Evolutionary conservation across 2,113 vertebrate species (phyloP).

Genomic region (Crotalus horridus): DNA sequence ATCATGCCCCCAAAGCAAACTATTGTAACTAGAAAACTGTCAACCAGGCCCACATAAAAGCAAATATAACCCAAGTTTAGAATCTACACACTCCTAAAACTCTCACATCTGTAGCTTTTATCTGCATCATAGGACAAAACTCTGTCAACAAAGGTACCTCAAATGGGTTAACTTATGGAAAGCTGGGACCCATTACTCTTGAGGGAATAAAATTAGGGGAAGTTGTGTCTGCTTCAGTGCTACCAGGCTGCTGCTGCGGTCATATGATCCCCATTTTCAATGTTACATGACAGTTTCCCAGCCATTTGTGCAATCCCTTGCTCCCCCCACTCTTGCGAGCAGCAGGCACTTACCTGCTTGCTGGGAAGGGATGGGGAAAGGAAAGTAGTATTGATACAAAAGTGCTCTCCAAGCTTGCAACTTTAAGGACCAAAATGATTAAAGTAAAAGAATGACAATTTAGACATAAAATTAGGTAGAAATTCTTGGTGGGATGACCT

Average conservation of each 20-base stretch:
- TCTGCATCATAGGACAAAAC: too few relatives aligned
- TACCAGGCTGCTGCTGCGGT: not conserved
- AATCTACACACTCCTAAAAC: too few relatives aligned
- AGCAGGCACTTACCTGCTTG: not conserved
- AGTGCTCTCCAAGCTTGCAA: not conserved
- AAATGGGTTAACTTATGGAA: not conserved
- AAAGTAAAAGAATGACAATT: not conserved
- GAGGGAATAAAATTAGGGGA: too few relatives aligned
- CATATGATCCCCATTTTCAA: not conserved
- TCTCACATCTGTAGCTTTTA: too few relatives aligned
- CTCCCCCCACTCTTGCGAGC: not conserved
- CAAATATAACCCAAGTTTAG: not conserved
- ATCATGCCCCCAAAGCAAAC: not conserved
- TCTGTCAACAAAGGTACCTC: too few relatives aligned
- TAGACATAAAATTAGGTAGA: not conserved
- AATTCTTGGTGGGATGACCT: not conserved
- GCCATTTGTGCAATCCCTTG: not conserved
- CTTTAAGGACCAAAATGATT: not conserved
- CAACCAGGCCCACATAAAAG: not conserved
- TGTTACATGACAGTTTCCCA: not conserved
- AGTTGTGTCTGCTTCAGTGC: too few relatives aligned
- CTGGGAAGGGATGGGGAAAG: not conserved
- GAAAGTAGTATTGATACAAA: not conserved
- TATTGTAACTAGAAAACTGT: not conserved
- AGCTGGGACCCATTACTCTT: not conserved